Evolutionary conservation across 1,140 invertebrate species (phyloP).

Genomic region (Drosophila pallidifrons): DNA sequence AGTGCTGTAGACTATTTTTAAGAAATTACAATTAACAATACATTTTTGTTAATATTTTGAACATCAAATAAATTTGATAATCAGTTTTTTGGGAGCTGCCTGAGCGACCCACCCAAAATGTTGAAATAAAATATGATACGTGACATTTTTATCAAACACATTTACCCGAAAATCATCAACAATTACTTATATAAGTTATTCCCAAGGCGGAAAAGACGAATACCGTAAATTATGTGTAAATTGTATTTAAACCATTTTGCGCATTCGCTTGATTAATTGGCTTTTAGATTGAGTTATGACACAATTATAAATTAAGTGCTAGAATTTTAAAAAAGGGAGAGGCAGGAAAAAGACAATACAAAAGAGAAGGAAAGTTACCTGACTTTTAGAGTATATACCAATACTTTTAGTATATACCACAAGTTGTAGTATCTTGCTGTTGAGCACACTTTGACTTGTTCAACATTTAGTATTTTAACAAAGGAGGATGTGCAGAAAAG

Average conservation of each 20-base stretch:
- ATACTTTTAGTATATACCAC: too few species aligned
- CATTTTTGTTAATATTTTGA: neutral
- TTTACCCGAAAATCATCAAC: constrained; percentile 31
- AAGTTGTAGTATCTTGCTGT: too few species aligned
- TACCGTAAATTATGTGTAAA: constrained; percentile 51
- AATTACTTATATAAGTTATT: constrained; percentile 51
- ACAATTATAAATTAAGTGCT: constrained; percentile 10
- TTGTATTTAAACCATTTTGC: constrained; percentile 34
- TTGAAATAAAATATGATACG: constrained; percentile 19
- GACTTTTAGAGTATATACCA: neutral
- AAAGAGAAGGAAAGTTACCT: neutral
- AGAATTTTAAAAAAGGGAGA: neutral
- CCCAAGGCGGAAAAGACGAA: constrained; percentile 41
- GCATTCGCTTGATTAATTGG: constrained; percentile 45
- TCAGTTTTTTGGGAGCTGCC: neutral
- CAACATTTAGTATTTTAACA: too few species aligned
- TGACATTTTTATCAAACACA: constrained; percentile 42
- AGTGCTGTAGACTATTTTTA: neutral
- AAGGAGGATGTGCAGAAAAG: neutral
- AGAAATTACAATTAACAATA: neutral
- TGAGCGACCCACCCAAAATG: constrained; percentile 34
- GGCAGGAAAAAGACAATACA: neutral
- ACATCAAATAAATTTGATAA: neutral
- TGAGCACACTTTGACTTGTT: too few species aligned
- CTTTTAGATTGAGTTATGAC: constrained; percentile 42